A percentile compares a stretch with the other conserved stretches of the same genome.
These are phyloP conservation scores for Bujurquina vittata DNA, from an alignment of 2,113 vertebrate species.

Conservation along the genomic window DNA sequence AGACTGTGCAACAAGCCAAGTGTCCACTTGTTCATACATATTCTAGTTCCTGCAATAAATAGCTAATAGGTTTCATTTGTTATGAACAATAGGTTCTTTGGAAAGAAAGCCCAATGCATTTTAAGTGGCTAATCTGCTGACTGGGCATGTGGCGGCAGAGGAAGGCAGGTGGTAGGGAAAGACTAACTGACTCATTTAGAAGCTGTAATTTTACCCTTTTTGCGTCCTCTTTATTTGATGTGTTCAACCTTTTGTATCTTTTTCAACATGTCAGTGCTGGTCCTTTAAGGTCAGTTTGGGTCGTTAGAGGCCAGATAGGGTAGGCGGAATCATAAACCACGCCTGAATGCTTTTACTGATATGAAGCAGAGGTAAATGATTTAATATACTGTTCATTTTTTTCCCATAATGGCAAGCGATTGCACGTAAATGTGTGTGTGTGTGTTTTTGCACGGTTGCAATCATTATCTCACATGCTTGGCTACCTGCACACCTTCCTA, in stretches of 20 bases:
- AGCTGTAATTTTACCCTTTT: background rate
- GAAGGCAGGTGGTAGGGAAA: background rate
- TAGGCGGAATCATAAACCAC: background rate
- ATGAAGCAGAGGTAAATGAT: background rate
- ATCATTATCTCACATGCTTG: constrained; percentile 15
- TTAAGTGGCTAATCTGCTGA: constrained; percentile 23
- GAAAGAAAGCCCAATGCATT: constrained; percentile 8
- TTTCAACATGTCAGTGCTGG: background rate
- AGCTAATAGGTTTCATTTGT: constrained; percentile 13
- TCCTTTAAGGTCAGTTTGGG: background rate
- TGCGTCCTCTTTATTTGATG: background rate
- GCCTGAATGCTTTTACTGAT: background rate
- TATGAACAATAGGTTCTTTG: constrained; percentile 6
- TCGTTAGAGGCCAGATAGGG: background rate
- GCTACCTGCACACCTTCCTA: constrained; percentile 17
- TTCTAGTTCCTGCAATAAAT: constrained; percentile 4
- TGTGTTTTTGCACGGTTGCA: background rate
- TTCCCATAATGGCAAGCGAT: background rate
- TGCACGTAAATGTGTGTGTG: background rate
- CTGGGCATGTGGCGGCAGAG: background rate
- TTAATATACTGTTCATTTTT: background rate
- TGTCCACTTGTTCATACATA: constrained; percentile 11
- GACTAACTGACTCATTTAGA: background rate
- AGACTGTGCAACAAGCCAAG: background rate
- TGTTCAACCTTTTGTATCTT: background rate